Base-by-base conservation (phyloP, 2,797 vertebrate species). In the Malacoraja senta region DNA sequence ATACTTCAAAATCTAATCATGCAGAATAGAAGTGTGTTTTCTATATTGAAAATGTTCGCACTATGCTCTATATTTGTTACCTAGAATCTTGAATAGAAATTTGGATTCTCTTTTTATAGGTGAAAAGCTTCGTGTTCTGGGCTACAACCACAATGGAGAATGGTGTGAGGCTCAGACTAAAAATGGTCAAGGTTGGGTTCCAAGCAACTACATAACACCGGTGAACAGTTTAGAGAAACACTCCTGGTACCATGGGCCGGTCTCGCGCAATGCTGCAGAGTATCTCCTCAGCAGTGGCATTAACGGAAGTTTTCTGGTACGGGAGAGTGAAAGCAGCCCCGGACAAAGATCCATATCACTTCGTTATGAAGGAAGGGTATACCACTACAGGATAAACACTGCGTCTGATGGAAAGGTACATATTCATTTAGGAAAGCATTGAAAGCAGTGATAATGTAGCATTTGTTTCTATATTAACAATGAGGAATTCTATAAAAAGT, bases 101-200 rank as follows among this genome's bases (percentile, higher is more conserved):
- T 17, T 93, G 2, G 61, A 24, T 61, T 65, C 72, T 88, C 76
- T 91, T 78, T 24, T 9, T 38, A 24, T 53, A 99, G 99, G 98
- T 93, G 99, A 99, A 95, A 99, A 99, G 96, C 98, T 99, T 94
- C 98, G 98, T 0, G 98, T 99, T 94, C 96, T 99, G 94, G 97
- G 99, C 93, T 99, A 99, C 96, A 99, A 99, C 94, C 98, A 99
- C 95, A 99, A 99, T 26, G 98, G 99, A 1, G 99, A 99, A 93
- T 99, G 99, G 99, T 99, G 99, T 0, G 99, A 99, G 95, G 99
- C 98, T 0, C 99, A 98, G 94, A 99, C 98, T 53, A 99, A 98
- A 96, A 99, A 99, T 0, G 99, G 98, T 93, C 99, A 99, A 94
- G 99, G 99, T n/a, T 99, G 98, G 99, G 99, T 99, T 71, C 99